A percentile compares a stretch with the other conserved stretches of the same genome.
Evolutionary conservation across 2,888 invertebrate genomes (phyloP).

Genomic region (Neelides folsomi): DNA sequence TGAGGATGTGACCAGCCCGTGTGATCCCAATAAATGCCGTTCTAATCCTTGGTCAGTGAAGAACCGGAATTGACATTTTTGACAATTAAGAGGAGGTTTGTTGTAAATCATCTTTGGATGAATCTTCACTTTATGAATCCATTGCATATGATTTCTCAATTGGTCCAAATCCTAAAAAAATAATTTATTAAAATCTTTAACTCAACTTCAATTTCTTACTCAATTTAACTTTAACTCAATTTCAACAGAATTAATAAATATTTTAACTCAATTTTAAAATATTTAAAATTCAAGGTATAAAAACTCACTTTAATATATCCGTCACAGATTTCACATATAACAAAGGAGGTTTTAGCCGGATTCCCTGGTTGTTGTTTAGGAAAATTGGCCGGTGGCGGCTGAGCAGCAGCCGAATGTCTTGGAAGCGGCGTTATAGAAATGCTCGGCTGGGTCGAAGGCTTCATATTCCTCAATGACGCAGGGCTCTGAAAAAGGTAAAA

Average conservation of each 20-base stretch:
- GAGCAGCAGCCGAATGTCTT: constrained; percentile 43
- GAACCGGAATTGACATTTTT: constrained; percentile 90
- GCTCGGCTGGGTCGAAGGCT: constrained; percentile 51
- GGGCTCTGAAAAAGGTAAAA: too few relatives aligned
- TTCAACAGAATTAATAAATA: background rate
- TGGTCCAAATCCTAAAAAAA: constrained; percentile 67
- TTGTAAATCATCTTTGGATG: constrained; percentile 93
- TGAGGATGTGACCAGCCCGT: constrained; percentile 86
- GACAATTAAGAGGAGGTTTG: constrained; percentile 84
- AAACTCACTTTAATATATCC: constrained; percentile 66
- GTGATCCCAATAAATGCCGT: constrained; percentile 83
- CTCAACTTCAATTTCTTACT: background rate
- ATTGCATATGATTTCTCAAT: constrained; percentile 89
- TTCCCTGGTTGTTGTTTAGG: constrained; percentile 16
- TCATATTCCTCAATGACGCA: constrained; percentile 9
- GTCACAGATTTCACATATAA: constrained; percentile 93
- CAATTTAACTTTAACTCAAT: background rate
- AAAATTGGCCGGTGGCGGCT: constrained; percentile 35
- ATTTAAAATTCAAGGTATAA: background rate
- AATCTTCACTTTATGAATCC: constrained; percentile 94
- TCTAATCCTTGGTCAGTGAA: constrained; percentile 95
- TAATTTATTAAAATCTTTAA: background rate
- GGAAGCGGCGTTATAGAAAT: constrained; percentile 82
- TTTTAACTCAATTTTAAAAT: constrained; percentile 2
- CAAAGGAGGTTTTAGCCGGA: constrained; percentile 58